Evolutionary conservation across 2,797 vertebrate genomes (phyloP).

Genomic region (Chelidonichthys spinosus): DNA sequence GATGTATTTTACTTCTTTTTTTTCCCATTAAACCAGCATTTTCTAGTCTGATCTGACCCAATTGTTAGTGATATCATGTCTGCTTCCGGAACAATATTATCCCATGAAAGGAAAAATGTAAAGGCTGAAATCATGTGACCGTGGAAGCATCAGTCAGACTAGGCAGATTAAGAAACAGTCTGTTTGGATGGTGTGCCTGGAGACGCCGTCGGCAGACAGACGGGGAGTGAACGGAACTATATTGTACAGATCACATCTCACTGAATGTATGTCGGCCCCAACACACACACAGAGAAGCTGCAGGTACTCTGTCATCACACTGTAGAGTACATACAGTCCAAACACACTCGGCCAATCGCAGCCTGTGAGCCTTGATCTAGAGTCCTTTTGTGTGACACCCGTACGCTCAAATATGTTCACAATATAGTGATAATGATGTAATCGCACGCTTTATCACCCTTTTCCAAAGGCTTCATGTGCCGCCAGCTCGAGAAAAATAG

Average conservation of each 20-base stretch:
- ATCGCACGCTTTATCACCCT: neutral
- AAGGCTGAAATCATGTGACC: neutral
- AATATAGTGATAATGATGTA: constrained; percentile 4
- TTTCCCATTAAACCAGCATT: neutral
- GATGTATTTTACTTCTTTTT: neutral
- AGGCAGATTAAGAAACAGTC: constrained; percentile 13
- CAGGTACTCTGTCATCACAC: constrained; percentile 12
- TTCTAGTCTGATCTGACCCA: neutral
- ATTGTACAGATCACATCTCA: constrained; percentile 4
- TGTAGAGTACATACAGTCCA: constrained; percentile 13
- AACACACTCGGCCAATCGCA: constrained; percentile 2
- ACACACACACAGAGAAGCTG: neutral
- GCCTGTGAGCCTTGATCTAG: neutral
- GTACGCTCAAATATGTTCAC: neutral
- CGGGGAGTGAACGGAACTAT: constrained; percentile 13
- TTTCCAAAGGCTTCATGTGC: neutral
- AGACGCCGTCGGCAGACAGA: constrained; percentile 12
- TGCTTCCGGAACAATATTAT: neutral
- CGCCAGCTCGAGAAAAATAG: neutral
- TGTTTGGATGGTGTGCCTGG: constrained; percentile 15
- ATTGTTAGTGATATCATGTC: neutral
- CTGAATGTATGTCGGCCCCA: constrained; percentile 20
- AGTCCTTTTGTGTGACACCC: neutral
- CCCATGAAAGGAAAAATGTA: neutral
- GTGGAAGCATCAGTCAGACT: neutral